These are phyloP conservation scores for Monomorium pharaonis DNA, from an alignment of 1,140 invertebrate species.

Conservation along the genomic window DNA sequence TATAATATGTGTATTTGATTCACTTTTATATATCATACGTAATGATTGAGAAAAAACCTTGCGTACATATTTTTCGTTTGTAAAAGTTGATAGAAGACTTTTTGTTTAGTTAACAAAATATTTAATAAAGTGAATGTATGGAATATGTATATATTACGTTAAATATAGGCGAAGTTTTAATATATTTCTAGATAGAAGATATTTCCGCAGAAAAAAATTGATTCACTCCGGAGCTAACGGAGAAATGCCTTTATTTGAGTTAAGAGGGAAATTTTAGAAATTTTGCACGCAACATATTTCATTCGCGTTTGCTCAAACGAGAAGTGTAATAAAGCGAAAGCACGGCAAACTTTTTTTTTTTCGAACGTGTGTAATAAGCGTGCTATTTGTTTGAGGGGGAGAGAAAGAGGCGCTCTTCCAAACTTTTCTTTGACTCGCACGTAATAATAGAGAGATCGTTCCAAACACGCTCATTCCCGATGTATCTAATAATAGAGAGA, in stretches of 20 bases:
- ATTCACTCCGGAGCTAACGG: neutral
- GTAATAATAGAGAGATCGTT: conserved; percentile 50
- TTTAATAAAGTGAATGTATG: conserved; percentile 3
- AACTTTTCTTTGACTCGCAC: conserved; percentile 17
- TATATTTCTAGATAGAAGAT: neutral
- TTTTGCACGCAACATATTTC: conserved; percentile 15
- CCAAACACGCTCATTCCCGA: conserved; percentile 18
- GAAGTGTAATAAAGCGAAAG: conserved; percentile 23
- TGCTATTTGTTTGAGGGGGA: neutral
- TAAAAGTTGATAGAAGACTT: neutral
- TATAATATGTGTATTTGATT: neutral
- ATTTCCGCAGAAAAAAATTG: neutral
- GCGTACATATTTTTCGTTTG: neutral
- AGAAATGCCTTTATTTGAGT: conserved; percentile 7
- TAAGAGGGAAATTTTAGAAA: conserved; percentile 3
- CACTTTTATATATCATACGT: neutral
- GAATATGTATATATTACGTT: neutral
- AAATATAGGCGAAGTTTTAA: neutral
- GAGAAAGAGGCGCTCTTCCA: neutral
- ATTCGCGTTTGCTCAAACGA: neutral
- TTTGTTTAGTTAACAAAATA: neutral
- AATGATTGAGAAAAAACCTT: neutral
- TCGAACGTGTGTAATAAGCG: conserved; percentile 6
- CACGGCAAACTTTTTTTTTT: conserved; percentile 30
- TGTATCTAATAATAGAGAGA: conserved; percentile 48